These are phyloP conservation scores for Lasius platythorax DNA, from an alignment of 2,888 invertebrate genomes.

Conservation along the genomic window DNA sequence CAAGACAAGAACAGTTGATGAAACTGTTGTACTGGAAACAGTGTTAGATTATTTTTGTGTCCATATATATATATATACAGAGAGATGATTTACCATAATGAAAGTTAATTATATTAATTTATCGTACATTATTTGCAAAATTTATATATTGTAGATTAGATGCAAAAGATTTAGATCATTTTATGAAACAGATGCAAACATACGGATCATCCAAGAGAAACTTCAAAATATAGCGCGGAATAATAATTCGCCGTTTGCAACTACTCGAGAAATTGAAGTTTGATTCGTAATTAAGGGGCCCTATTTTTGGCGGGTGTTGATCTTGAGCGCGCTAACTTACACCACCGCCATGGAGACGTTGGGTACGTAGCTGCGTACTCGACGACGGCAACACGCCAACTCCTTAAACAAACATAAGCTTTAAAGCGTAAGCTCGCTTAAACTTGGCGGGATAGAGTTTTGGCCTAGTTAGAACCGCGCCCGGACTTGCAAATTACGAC, in stretches of 20 bases:
- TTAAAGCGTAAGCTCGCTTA: constrained; percentile 78
- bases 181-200: neutral
- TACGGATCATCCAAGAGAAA: neutral
- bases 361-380: constrained; percentile 55
- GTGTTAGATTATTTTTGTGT: neutral
- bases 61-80: neutral
- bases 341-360: constrained; percentile 39
- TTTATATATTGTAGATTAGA: neutral
- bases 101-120: neutral
- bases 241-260: constrained; percentile 9
- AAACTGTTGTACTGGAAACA: neutral
- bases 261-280: constrained; percentile 34
- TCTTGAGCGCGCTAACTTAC: constrained; percentile 49
- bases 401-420: constrained; percentile 81
- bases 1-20: neutral
- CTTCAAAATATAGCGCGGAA: neutral
- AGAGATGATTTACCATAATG: neutral
- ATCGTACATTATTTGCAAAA: neutral
- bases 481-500: constrained; percentile 80
- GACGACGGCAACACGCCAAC: constrained; percentile 75
- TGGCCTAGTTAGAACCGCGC: constrained; percentile 73
- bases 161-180: neutral
- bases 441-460: constrained; percentile 74
- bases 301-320: constrained; percentile 53
- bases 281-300: constrained; percentile 51